Evolutionary conservation across 1,140 invertebrate species (phyloP), one percentile per base, ranked within the genome.

Genomic region (Cyclina sinensis): DNA sequence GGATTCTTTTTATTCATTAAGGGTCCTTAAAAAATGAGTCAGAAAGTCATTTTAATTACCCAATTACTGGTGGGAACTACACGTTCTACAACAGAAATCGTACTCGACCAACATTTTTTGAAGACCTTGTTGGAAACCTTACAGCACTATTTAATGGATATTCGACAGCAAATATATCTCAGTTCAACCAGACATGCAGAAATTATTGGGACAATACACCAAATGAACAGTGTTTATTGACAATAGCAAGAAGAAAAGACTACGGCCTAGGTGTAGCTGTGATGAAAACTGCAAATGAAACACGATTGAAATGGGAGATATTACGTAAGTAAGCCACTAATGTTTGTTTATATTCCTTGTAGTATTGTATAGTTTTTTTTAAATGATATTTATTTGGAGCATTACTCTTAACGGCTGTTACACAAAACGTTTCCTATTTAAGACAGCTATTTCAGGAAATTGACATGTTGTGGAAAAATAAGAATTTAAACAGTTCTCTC

Each of bases 241-340:
- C 62, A 2, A 83, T 83, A 39, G 80, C 80, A 46, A 83, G 59
- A 83, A 68, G 3, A 1, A n/a, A 48, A 0, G n/a, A 83, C 37
- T 35, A 24, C 5, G 43, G 27, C 16, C 16, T 83, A 32, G 80
- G 80, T 18, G 0, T 59, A 35, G 27, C 7, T 1, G 54, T 37
- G 0, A 59, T 80, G 78, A 59, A 4, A 7, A 24, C 12, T 4
- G 62, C 30, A 12, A 37, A 68, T 32, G 62, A 11, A 12, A 68
- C 35, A 37, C 62, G 18, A 9, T 2, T 4, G 3, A 68, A 30
- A 68, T 32, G 35, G 35, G 62, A 68, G 35, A 35, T 68, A 37
- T 24, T 68, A 30, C 11, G 62, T 68, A 68, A 27, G 62, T 68
- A 3, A 18, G 21, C 21, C 21, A 18, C 21, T n/a, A n/a, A n/a